These are phyloP conservation scores for Taxidea taxus DNA, from an alignment of 2,113 vertebrate genomes.

Conservation along the genomic window DNA sequence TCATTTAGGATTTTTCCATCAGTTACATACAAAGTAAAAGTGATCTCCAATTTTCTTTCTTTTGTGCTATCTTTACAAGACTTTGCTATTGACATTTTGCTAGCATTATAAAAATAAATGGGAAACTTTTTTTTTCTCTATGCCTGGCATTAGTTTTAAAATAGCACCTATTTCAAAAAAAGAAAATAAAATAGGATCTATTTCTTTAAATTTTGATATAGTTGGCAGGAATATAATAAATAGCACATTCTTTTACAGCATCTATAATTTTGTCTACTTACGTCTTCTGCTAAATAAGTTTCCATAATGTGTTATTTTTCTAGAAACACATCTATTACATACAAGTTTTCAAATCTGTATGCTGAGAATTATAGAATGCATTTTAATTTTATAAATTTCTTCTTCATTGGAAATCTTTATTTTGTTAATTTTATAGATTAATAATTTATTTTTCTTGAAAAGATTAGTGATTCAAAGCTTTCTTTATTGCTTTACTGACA, in stretches of 20 bases:
- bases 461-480: neutral
- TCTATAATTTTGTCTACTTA: neutral
- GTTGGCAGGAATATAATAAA: neutral
- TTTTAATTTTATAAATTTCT: neutral
- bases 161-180: neutral
- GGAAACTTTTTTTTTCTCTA: neutral
- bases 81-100: neutral
- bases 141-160: neutral
- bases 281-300: neutral
- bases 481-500: neutral
- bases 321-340: neutral
- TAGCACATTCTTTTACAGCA: neutral
- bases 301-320: neutral
- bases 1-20: constrained; percentile 9
- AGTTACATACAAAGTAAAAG: neutral
- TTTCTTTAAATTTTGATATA: neutral
- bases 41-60: neutral
- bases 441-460: neutral
- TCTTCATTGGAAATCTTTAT: neutral
- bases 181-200: neutral
- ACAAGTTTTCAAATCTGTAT: neutral
- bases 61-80: neutral
- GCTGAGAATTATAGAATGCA: neutral
- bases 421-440: neutral
- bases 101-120: neutral